Evolutionary conservation across 2,797 vertebrate species (phyloP).

Genomic region (Parotocinclus haroldoi): DNA sequence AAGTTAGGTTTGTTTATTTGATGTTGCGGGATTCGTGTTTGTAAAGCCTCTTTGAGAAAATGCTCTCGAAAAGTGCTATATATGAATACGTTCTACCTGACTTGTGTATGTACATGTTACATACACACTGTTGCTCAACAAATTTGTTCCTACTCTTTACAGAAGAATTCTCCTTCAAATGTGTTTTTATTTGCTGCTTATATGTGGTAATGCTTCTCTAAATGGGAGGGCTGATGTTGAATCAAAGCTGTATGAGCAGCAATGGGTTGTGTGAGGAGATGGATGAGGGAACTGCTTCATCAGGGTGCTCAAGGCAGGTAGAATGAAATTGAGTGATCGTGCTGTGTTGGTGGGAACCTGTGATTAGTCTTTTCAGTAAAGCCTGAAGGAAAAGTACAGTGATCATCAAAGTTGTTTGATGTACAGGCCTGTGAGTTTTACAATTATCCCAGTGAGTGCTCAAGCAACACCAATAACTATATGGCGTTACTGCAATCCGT

Average conservation of each 20-base stretch:
- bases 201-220: conserved; percentile 12
- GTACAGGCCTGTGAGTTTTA: conserved; percentile 23
- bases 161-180: background rate
- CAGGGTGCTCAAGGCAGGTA: conserved; percentile 18
- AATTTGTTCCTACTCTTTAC: too few species aligned
- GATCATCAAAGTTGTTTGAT: conserved; percentile 24
- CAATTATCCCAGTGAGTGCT: conserved; percentile 15
- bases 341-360: conserved; percentile 30
- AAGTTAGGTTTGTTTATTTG: too few species aligned
- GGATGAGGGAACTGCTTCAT: conserved; percentile 20
- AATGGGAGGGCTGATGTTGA: conserved; percentile 12
- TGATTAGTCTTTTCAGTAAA: conserved; percentile 39
- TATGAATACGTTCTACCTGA: too few species aligned
- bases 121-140: too few species aligned
- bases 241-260: conserved; percentile 20
- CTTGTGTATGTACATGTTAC: too few species aligned
- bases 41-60: too few species aligned
- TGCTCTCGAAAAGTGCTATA: too few species aligned
- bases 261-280: conserved; percentile 15
- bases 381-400: conserved; percentile 32
- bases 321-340: conserved; percentile 35
- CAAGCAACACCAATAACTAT: conserved; percentile 14
- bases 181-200: background rate
- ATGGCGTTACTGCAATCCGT: background rate
- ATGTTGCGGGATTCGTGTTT: too few species aligned